phyloP scores from a whole-genome alignment of 2,113 vertebrate genomes.

The Ploceus nigricollis region DNA sequence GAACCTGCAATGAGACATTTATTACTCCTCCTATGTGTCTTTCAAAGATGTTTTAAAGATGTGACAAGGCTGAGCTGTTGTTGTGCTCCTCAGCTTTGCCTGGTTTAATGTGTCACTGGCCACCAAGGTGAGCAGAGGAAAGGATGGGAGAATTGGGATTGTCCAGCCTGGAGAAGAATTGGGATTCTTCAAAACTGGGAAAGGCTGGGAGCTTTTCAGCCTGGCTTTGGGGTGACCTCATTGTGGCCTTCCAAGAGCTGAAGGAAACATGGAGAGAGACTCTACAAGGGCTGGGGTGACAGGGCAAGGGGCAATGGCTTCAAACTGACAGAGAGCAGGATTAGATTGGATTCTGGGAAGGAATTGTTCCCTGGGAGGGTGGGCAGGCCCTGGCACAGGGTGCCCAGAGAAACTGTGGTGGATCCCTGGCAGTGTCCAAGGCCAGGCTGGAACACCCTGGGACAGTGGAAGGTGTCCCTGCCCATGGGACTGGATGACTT shows the following conservation, averaged over 20 bases:
- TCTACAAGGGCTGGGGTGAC: neutral
- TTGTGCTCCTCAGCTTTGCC: neutral
- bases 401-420: neutral
- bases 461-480: neutral
- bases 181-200: neutral
- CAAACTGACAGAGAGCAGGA: neutral
- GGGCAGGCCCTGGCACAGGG: neutral
- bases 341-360: accelerated
- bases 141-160: neutral
- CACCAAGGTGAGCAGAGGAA: neutral
- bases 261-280: neutral
- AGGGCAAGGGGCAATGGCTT: neutral
- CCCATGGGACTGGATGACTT: neutral
- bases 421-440: neutral
- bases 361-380: neutral
- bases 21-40: accelerated
- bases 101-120: neutral
- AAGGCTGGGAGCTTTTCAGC: neutral
- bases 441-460: accelerated
- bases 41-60: neutral
- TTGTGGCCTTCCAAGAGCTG: neutral
- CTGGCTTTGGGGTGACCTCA: neutral
- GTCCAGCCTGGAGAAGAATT: neutral
- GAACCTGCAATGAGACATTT: neutral
- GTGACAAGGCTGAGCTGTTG: accelerated